phyloP scores from a whole-genome alignment of 2,888 invertebrate genomes.

The Melieria crassipennis region DNA sequence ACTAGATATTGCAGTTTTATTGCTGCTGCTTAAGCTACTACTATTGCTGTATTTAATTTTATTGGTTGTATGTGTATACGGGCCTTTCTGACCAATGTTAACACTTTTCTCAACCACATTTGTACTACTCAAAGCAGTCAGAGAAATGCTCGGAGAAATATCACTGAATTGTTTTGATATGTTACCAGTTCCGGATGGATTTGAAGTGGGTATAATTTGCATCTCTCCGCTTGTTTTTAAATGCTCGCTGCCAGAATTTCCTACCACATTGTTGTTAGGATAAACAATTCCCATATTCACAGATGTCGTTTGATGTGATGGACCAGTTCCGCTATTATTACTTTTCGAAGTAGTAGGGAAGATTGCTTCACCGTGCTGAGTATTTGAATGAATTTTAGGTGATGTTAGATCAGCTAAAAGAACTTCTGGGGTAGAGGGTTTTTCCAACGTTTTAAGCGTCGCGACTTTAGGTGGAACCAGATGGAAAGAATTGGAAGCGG shows the following conservation, averaged over 20 bases:
- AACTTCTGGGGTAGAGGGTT: too few relatives aligned
- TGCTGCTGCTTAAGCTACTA: background rate
- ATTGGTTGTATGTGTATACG: constrained; percentile 9
- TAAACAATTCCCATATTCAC: background rate
- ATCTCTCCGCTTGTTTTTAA: constrained; percentile 50
- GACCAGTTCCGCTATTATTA: too few relatives aligned
- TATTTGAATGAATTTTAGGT: too few relatives aligned
- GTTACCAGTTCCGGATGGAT: constrained; percentile 54
- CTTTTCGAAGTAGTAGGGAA: too few relatives aligned
- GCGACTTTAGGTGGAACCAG: too few relatives aligned
- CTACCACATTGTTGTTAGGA: constrained; percentile 13
- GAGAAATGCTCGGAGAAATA: constrained; percentile 57
- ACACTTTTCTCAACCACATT: background rate
- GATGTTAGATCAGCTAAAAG: too few relatives aligned
- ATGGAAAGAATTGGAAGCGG: too few relatives aligned
- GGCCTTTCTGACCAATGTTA: background rate
- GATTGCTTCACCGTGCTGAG: too few relatives aligned
- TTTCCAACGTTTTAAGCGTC: too few relatives aligned
- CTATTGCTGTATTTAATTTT: constrained; percentile 14
- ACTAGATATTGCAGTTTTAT: background rate
- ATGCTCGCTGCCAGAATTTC: constrained; percentile 8
- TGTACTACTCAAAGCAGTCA: constrained; percentile 49
- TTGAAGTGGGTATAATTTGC: constrained; percentile 59
- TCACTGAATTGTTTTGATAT: constrained; percentile 57
- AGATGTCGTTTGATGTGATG: too few relatives aligned